Base-by-base conservation (phyloP, 2,113 vertebrate genomes). In the Istiophorus platypterus region DNA sequence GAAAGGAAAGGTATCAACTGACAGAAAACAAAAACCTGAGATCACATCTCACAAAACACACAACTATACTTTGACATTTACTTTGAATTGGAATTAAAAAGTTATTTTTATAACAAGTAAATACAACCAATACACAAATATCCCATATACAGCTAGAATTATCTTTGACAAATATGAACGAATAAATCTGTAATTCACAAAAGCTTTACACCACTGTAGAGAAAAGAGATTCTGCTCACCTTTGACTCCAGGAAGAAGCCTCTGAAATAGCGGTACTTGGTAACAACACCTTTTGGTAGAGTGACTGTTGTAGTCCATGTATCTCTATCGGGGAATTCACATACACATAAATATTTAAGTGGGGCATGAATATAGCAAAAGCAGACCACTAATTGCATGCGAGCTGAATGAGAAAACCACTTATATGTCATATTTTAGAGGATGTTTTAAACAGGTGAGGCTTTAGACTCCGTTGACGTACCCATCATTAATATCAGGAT, bases 201-300 rank as follows among this genome's bases (percentile, higher is more conserved):
- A 13, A 45, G n/a, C n/a, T n/a, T 17, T 49, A 24, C 3, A 8
- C 2, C 1, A 6, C 2, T 20, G 1, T n/a, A 34, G 0, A 61
- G 27, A 49, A n/a, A 86, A 70, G 74, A 93, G 82, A 82, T 94
- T 96, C n/a, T 47, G 57, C 91, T 95, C 92, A 96, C 95, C 97
- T 97, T 98, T 51, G 97, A 94, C 90, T 98, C 95, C 82, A 99
- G 82, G 91, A 98, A 96, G 92, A 93, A 96, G 57, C 97, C 98
- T 93, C 94, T 98, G 88, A 99, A 97, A 89, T 98, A 99, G 24
- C 98, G 97, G 89, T 99, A 99, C 11, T 83, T 77, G 92, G 95
- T 72, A 61, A 94, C 93, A 61, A 84, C 79, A 85, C 96, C 97
- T 92, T 81, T 94, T 12, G 92, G 94, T 39, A 99, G 95, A 61